These are phyloP conservation scores for Pseudococcus longispinus DNA, from an alignment of 2,888 invertebrate genomes.

Conservation along the genomic window DNA sequence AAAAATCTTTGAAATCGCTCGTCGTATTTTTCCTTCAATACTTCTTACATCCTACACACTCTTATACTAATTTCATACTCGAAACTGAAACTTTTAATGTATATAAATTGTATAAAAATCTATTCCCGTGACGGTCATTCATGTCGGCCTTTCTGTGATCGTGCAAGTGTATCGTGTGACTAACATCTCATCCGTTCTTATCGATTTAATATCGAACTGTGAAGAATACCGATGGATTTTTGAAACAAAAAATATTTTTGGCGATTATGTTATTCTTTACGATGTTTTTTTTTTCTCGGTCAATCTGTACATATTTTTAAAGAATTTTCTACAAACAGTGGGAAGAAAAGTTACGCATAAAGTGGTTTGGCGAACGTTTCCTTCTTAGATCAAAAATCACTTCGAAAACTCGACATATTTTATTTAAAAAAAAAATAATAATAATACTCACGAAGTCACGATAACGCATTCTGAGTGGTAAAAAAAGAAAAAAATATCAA, in stretches of 20 bases:
- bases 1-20: not conserved
- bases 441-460: constrained; percentile 21
- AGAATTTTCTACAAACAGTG: not conserved
- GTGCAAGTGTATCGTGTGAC: not conserved
- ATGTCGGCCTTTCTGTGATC: constrained; percentile 14
- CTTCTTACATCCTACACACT: not conserved
- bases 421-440: not conserved
- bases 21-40: not conserved
- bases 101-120: not conserved
- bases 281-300: not conserved
- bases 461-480: constrained; percentile 14
- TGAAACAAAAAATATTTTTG: not conserved
- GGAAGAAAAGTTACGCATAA: not conserved
- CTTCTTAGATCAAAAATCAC: constrained; percentile 6
- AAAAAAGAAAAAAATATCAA: constrained; percentile 19
- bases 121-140: constrained; percentile 25
- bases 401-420: constrained; percentile 5
- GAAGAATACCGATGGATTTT: not conserved
- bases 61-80: not conserved
- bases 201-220: not conserved
- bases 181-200: not conserved
- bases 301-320: not conserved
- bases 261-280: constrained; percentile 1
- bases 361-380: not conserved
- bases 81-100: not conserved